Percentiles rank a stretch among this genome's conserved stretches.
phyloP scores from a whole-genome alignment of 2,888 invertebrate genomes.

The Arrhopalites spinosus region DNA sequence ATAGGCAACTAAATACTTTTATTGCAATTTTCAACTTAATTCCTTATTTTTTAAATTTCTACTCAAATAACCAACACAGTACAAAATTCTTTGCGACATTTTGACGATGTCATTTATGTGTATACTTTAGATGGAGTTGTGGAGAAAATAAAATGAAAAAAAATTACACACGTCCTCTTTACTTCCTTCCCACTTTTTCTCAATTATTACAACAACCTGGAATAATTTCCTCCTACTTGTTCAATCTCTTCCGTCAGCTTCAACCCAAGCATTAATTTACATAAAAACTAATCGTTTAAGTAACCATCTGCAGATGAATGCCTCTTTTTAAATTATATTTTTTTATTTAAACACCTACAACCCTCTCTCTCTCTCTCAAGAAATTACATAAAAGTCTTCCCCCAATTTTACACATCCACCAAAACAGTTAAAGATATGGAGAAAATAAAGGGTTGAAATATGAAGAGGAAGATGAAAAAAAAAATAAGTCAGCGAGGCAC shows the following conservation, averaged over 20 bases:
- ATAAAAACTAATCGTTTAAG: slow-evolving; percentile 18
- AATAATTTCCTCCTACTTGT: slow-evolving; percentile 1
- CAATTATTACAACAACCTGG: slow-evolving; percentile 13
- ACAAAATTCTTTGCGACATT: too few species aligned
- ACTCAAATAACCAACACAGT: too few species aligned
- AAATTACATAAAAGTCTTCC: too few species aligned
- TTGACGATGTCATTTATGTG: too few species aligned
- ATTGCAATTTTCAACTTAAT: too few species aligned
- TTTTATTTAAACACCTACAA: background rate
- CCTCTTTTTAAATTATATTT: background rate
- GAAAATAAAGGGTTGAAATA: background rate
- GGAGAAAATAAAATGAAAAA: background rate
- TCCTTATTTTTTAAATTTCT: too few species aligned
- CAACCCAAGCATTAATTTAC: slow-evolving; percentile 4
- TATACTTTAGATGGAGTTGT: too few species aligned
- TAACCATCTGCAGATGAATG: slow-evolving; percentile 16
- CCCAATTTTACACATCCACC: too few species aligned
- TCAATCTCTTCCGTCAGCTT: background rate
- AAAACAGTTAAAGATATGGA: too few species aligned
- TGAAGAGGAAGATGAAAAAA: slow-evolving; percentile 1
- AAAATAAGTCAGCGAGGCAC: slow-evolving; percentile 33
- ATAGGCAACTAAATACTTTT: too few species aligned
- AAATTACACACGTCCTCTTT: background rate
- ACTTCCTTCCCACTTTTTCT: background rate
- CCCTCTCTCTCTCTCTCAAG: background rate